These are phyloP conservation scores for Seira ritae DNA, from an alignment of 2,888 invertebrate genomes.

Conservation along the genomic window DNA sequence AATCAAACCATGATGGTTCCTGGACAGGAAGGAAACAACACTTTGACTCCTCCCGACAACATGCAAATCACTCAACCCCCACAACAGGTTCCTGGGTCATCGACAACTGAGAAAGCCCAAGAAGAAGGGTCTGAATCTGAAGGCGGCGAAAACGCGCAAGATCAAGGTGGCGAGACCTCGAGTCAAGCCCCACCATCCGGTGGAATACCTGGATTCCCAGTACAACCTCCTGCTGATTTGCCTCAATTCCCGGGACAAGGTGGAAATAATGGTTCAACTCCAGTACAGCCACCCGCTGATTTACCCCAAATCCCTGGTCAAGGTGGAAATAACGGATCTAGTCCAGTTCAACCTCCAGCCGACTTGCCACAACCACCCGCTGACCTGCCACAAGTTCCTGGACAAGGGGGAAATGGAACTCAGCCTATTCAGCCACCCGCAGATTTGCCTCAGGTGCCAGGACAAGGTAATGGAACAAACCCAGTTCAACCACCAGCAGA, in stretches of 20 bases:
- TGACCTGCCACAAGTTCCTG: slow-evolving; percentile 15
- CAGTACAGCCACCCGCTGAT: not conserved
- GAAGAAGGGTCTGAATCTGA: no score
- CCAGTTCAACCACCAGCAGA: slow-evolving; percentile 27
- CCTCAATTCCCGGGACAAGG: slow-evolving; percentile 25
- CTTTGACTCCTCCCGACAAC: no score
- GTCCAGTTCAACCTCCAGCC: slow-evolving; percentile 12
- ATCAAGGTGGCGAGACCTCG: no score
- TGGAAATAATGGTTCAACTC: not conserved
- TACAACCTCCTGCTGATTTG: not conserved
- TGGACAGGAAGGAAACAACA: not conserved
- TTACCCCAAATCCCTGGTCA: not conserved
- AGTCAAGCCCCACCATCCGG: slow-evolving; percentile 31
- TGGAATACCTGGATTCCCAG: no score
- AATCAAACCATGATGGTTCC: slow-evolving; percentile 33
- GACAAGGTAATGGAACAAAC: not conserved
- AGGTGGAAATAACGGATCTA: slow-evolving; percentile 4
- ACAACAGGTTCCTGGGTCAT: no score
- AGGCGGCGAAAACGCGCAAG: no score
- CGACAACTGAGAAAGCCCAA: slow-evolving; percentile 27
- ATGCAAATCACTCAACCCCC: no score
- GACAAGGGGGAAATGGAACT: slow-evolving; percentile 26
- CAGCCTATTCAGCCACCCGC: no score
- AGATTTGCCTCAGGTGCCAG: slow-evolving; percentile 6
- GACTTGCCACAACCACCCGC: not conserved